Evolutionary conservation across 2,113 vertebrate species (phyloP).

Genomic region (Sciurus niger): DNA sequence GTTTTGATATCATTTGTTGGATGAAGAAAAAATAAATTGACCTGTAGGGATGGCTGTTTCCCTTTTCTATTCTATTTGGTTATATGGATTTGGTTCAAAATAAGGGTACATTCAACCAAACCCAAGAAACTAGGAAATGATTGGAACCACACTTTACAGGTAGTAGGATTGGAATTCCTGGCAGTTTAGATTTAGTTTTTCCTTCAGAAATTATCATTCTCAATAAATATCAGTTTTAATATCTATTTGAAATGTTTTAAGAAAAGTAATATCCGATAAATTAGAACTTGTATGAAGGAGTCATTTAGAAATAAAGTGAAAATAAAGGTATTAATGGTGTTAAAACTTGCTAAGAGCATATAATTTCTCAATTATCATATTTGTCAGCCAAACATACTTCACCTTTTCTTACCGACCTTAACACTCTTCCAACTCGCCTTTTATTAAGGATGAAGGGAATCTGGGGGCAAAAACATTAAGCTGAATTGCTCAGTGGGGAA

Average conservation of each 20-base stretch:
- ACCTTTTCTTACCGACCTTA: constrained; percentile 48
- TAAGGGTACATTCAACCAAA: neutral
- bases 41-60: neutral
- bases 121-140: constrained; percentile 31
- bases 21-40: neutral
- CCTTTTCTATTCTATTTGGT: neutral
- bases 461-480: constrained; percentile 79
- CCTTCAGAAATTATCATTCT: constrained; percentile 22
- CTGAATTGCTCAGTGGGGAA: constrained; percentile 81
- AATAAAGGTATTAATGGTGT: neutral
- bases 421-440: constrained; percentile 68
- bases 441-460: constrained; percentile 76
- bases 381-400: neutral
- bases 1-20: neutral
- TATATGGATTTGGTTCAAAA: neutral
- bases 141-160: neutral
- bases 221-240: constrained; percentile 17
- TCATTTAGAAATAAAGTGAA: neutral
- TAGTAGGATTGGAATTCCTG: neutral
- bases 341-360: neutral
- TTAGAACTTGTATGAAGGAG: neutral
- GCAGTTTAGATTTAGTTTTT: neutral
- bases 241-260: constrained; percentile 43
- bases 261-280: constrained; percentile 17
- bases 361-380: neutral